Evolutionary conservation across 1,140 invertebrate species (phyloP), one percentile per base, ranked within the genome.

Genomic region (Hycleus phaleratus): DNA sequence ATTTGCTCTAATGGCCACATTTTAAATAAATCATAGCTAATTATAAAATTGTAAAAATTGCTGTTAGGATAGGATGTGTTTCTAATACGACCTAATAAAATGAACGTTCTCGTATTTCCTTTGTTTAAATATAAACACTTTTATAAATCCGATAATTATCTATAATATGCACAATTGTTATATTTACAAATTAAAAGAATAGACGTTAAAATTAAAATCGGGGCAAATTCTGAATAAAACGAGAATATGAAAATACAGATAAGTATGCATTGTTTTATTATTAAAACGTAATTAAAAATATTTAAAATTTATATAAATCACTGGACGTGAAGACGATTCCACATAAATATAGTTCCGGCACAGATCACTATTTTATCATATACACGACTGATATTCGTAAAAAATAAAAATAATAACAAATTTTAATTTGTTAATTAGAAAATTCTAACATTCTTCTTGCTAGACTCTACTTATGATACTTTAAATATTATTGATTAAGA

Each of bases 161-260:
- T 11, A 3, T 67, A 71, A 73, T 73, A 72, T 73, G 69, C 72
- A 73, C 70, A 73, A 69, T 70, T 71, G 57, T 66, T 69, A 70
- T 73, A 72, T 73, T 68, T 73, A 73, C 72, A 73, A 72, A 73
- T 32, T 70, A 63, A 65, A 60, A 51, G 51, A 59, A 54, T 49
- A 62, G 70, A 68, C 67, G 58, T 65, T 59, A 67, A 68, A 18
- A 18, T 18, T 32, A 4, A 32, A 32, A 32, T 32, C 32, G 32
- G 32, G 32, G 7, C 32, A 32, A 32, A 32, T 5, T 5, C 7
- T 32, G 4, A 32, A 32, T 32, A 32, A 32, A 32, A 32, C 4
- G 32, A 32, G 32, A 32, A 32, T 32, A 32, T 32, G 32, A 32
- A 32, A 32, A 32, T 32, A 32, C 32, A 32, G 32, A 32, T 59